phyloP scores from a whole-genome alignment of 2,797 vertebrate genomes.

The Carcharodon carcharias region DNA sequence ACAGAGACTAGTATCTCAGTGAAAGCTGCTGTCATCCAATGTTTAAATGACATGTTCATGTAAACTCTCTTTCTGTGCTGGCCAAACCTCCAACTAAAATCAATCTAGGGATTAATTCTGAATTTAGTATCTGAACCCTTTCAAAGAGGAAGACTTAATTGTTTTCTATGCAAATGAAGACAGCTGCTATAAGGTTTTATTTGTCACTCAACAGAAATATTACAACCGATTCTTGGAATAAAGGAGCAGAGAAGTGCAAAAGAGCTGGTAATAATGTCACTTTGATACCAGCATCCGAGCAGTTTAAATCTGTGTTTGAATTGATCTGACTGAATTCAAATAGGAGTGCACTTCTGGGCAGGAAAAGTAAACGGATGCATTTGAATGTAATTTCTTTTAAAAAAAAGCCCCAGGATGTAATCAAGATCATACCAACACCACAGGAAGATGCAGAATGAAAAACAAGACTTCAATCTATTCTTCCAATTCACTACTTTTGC shows the following conservation, averaged over 20 bases:
- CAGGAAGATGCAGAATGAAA: neutral
- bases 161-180: conserved; percentile 10
- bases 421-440: neutral
- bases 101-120: neutral
- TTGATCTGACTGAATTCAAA: neutral
- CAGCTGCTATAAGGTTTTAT: neutral
- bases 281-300: neutral
- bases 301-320: neutral
- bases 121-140: neutral
- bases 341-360: neutral
- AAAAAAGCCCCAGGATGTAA: neutral
- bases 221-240: neutral
- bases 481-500: neutral
- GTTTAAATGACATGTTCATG: neutral
- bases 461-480: neutral
- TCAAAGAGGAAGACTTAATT: neutral
- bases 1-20: neutral
- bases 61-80: neutral
- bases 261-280: neutral
- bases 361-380: neutral
- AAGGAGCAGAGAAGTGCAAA: neutral
- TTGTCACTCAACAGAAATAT: neutral
- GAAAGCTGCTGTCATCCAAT: neutral
- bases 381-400: neutral
- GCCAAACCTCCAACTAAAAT: neutral